Evolutionary conservation across 2,797 vertebrate species (phyloP).

Genomic region (Anabacerthia variegaticeps): DNA sequence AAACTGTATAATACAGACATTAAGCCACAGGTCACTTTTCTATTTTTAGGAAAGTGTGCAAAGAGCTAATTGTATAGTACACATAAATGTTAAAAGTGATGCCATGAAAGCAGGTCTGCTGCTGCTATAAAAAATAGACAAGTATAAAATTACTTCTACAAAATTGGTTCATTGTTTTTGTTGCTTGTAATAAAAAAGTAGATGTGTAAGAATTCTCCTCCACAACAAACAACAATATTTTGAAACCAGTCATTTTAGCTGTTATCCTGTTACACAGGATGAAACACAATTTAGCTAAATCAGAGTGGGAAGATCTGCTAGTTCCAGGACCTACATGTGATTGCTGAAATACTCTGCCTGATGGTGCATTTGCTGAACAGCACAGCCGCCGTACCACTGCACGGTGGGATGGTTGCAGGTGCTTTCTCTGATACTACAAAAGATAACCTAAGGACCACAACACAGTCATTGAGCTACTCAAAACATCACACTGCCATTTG

Average conservation of each 20-base stretch:
- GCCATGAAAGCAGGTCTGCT: conserved; percentile 28
- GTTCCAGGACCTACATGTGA: background rate
- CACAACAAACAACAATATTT: background rate
- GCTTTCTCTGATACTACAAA: background rate
- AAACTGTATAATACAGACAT: conserved; percentile 46
- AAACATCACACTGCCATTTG: conserved; percentile 20
- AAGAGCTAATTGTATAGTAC: conserved; percentile 49
- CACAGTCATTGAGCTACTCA: background rate
- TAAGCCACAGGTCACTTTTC: conserved; percentile 34
- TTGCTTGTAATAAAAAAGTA: conserved; percentile 71
- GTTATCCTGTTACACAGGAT: conserved; percentile 18
- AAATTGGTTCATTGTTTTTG: conserved; percentile 60
- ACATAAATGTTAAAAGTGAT: conserved; percentile 62
- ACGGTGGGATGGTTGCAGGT: background rate
- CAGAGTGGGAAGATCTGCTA: background rate
- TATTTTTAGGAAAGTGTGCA: conserved; percentile 64
- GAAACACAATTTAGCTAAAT: background rate
- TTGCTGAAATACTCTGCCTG: background rate
- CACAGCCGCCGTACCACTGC: background rate
- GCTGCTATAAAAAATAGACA: conserved; percentile 81
- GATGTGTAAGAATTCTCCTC: conserved; percentile 12
- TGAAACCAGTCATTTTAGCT: conserved; percentile 8
- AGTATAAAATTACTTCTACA: conserved; percentile 80
- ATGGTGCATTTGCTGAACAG: background rate
- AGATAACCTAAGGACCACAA: conserved; percentile 1